These are phyloP conservation scores for Brachionus rubens DNA, from an alignment of 1,140 invertebrate species.

Conservation along the genomic window DNA sequence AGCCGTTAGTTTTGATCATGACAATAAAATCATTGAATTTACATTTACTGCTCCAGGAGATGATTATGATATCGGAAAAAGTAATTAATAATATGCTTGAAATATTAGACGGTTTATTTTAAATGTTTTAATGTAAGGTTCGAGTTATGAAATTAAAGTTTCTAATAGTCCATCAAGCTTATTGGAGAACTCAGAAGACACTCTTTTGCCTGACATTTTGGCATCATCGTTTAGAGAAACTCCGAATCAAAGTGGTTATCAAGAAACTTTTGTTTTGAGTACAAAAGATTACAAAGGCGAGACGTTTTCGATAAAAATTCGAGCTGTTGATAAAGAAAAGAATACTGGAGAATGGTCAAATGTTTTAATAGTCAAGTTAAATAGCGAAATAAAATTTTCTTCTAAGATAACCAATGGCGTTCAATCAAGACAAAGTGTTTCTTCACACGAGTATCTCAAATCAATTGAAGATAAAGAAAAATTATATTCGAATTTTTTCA, in stretches of 20 bases:
- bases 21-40: constrained; percentile 4
- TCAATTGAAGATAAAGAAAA: background rate
- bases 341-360: constrained; percentile 34
- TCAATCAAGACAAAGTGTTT: background rate
- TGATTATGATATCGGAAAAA: background rate
- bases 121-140: constrained; percentile 1
- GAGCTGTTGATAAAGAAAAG: background rate
- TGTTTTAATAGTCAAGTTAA: constrained; percentile 5
- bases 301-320: background rate
- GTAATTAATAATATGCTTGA: background rate
- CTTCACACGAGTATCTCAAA: background rate
- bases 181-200: background rate
- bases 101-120: background rate
- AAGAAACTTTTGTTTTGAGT: background rate
- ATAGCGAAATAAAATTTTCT: constrained; percentile 3
- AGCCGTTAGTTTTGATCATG: background rate
- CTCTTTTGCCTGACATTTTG: background rate
- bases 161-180: background rate
- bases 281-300: background rate
- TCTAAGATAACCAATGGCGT: background rate
- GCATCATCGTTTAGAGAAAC: background rate
- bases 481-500: constrained; percentile 17
- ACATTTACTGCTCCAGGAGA: constrained; percentile 17
- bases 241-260: background rate
- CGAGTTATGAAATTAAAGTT: constrained; percentile 7